Evolutionary conservation across 2,113 vertebrate genomes (phyloP).

Genomic region (Microcebus griseorufus): DNA sequence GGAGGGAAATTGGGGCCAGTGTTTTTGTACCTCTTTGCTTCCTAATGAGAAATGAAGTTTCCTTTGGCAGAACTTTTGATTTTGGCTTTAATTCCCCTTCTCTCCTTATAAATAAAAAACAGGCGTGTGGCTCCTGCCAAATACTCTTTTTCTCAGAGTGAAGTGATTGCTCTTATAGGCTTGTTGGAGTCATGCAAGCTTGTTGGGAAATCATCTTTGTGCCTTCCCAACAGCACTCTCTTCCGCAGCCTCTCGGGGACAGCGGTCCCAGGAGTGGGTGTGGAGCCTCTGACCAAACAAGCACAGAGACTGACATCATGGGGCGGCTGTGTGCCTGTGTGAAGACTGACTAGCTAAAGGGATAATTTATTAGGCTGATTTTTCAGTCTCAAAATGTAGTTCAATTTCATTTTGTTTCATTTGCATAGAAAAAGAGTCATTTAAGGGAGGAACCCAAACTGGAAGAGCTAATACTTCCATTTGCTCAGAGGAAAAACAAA

Average conservation of each 20-base stretch:
- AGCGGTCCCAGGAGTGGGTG: not conserved
- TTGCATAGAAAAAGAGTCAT: not conserved
- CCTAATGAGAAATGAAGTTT: conserved; percentile 12
- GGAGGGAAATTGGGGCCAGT: not conserved
- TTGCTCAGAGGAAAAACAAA: conserved; percentile 37
- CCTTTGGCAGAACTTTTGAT: not conserved
- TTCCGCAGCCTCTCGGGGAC: conserved; percentile 32
- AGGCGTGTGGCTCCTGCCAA: not conserved
- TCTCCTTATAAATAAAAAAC: not conserved
- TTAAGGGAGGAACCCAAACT: not conserved
- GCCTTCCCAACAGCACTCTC: conserved; percentile 22
- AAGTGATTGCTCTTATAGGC: not conserved
- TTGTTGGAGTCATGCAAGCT: conserved; percentile 44
- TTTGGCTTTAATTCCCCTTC: conserved; percentile 26
- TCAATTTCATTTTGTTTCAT: conserved; percentile 57
- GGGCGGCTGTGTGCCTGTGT: not conserved
- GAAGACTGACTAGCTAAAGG: conserved; percentile 26
- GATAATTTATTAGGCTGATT: not conserved
- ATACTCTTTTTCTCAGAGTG: not conserved
- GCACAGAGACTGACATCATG: not conserved
- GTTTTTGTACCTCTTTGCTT: not conserved
- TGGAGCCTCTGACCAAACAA: not conserved
- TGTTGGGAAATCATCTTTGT: not conserved
- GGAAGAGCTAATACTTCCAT: not conserved
- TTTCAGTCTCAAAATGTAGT: not conserved